A percentile compares a stretch with the other conserved stretches of the same genome.
phyloP scores from a whole-genome alignment of 1,140 invertebrate species.

The Aphelenchoides avenae region DNA sequence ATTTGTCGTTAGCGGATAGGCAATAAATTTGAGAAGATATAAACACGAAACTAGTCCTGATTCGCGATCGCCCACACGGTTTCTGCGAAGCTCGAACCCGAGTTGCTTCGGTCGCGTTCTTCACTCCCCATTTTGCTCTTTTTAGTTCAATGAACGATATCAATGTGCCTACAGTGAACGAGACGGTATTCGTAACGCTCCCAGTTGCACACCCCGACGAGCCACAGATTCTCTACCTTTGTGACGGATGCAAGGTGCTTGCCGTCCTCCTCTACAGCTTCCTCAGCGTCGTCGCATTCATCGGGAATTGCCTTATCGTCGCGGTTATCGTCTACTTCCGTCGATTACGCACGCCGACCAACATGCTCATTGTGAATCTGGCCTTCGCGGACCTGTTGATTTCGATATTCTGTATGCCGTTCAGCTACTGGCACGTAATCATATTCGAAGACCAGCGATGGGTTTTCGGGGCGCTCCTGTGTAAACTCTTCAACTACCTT shows the following conservation, averaged over 20 bases:
- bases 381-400: constrained; percentile 51
- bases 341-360: constrained; percentile 52
- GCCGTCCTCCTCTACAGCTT: constrained; percentile 52
- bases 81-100: too few species aligned
- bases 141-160: too few species aligned
- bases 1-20: too few species aligned
- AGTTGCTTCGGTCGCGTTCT: too few species aligned
- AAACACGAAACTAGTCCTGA: too few species aligned
- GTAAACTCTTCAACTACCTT: constrained; percentile 54
- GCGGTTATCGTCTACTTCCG: constrained; percentile 55
- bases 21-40: too few species aligned
- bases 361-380: constrained; percentile 49
- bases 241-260: constrained; percentile 36
- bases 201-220: too few species aligned
- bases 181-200: too few species aligned
- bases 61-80: too few species aligned
- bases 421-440: constrained; percentile 57
- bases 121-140: too few species aligned
- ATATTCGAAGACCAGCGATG: constrained; percentile 59
- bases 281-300: constrained; percentile 50
- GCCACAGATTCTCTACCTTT: constrained; percentile 1
- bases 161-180: too few species aligned
- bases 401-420: constrained; percentile 53
- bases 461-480: constrained; percentile 55
- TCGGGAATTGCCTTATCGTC: constrained; percentile 54